Evolutionary conservation across 2,113 vertebrate species (phyloP), one percentile per base, ranked within the genome.

Genomic region (Camelus bactrianus): DNA sequence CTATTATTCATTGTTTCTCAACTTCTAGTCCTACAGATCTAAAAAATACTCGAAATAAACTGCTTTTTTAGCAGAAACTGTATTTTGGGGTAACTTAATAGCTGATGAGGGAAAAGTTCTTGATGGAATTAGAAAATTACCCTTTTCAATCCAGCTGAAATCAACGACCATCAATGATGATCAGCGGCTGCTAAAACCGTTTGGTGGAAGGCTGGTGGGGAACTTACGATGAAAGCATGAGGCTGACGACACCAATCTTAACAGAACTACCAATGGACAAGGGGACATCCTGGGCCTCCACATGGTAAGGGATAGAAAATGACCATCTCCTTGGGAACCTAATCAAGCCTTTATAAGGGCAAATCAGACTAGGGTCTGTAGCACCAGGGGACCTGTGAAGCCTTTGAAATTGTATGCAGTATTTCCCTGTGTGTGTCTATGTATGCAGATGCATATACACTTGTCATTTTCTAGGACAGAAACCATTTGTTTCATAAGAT

Each of bases 1-100:
- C 48, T 38, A 38, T 30, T 83, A 82, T 8, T 95, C 28, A 32
- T n/a, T n/a, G 38, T 88, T 75, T 91, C 16, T 50, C 38, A 86
- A 70, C 24, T 79, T 88, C 50, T 75, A 32, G 4, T 52, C 48
- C 42, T 73, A 52, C 11, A 89, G 50, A 85, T 62, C 26, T 60
- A 48, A 92, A 75, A 89, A 92, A 50, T 22, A 91, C 48, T 92
- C 58, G 17, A 70, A 93, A 65, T n/a, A 75, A 35, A 52, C 22
- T 65, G 20, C 3, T 73, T 87, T 77, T 64, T 6, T 24, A 77
- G 16, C 17, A 75, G 4, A 80, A 67, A 81, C 4, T 65, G 10
- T 70, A 91, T 35, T 93, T 76, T 22, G 30, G 54, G 46, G 67
- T 28, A 88, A 89, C 26, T 30, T 58, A 69, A 58, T 81, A 72